Evolutionary conservation across 2,113 vertebrate genomes (phyloP).

Genomic region (zebrafish (Danio rerio)): DNA sequence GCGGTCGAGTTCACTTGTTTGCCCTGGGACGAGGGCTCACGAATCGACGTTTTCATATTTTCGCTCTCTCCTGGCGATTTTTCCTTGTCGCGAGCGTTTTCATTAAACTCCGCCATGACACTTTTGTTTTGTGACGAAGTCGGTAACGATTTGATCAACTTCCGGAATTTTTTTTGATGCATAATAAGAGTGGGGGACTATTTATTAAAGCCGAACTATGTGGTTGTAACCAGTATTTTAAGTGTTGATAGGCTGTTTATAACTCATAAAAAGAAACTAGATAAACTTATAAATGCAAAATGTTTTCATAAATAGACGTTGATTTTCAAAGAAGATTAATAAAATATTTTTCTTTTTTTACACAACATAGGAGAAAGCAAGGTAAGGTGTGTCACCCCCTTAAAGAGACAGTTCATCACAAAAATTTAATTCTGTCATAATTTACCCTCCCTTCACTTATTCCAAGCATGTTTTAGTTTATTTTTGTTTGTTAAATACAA

Average conservation of each 20-base stretch:
- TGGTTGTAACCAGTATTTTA: no score
- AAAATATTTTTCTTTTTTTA: no score
- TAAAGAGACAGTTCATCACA: background rate
- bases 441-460: no score
- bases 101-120: slow-evolving; percentile 75
- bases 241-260: no score
- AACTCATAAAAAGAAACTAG: no score
- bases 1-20: slow-evolving; percentile 19
- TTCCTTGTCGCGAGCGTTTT: slow-evolving; percentile 62
- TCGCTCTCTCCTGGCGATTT: slow-evolving; percentile 44
- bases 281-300: no score
- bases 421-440: no score
- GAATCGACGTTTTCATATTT: background rate
- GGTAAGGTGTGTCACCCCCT: background rate
- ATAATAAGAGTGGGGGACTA: slow-evolving; percentile 7
- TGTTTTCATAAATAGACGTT: no score
- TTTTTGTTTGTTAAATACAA: no score
- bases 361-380: background rate
- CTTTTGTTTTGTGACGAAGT: background rate
- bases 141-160: slow-evolving; percentile 11
- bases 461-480: no score
- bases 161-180: slow-evolving; percentile 13
- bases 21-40: background rate
- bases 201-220: no score
- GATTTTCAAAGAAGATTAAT: no score